Base-by-base conservation (phyloP, 2,797 vertebrate species). In the Tiaroga cobitis region DNA sequence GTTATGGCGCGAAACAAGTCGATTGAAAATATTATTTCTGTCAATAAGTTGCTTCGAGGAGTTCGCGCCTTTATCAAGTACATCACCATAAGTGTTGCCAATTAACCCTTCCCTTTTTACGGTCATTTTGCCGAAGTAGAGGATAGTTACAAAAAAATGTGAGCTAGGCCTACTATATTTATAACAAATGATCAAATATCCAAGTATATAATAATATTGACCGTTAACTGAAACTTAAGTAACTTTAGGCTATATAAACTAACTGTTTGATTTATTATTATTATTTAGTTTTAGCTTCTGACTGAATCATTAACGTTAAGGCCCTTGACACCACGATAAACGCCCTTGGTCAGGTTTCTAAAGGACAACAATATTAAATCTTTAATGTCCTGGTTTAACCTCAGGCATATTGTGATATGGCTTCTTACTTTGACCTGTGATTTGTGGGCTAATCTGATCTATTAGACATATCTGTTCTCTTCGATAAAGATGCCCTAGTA, bases 381-480 rank as follows among this genome's bases (percentile, higher is more conserved):
- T 75, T 41, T 75, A 74, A 56, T 87, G 83, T 85, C 56, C 80
- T 75, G 65, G 68, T 86, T 73, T 86, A 74, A 86, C 78, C 74
- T 46, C 43, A 51, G n/a, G 59, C 61, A 18, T 65, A 34, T 86
- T 80, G 63, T 54, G 81, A 37, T 75, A 37, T 81, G 67, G 72
- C 43, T 75, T 41, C 56, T 65, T 41, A 16, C 16, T 77, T 65
- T 56, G 46, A 69, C 39, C 9, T 85, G 51, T 78, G 59, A 86
- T 87, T 82, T 85, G 72, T 80, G 61, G 68, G 77, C 84, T 82
- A 86, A 86, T 88, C 43, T 32, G 10, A 83, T 86, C n/a, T 68
- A 68, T 77, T 83, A 73, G 65, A 86, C 63, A 65, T 80, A 90
- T 87, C 87, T 85, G 79, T 70, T 80, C 29, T 88, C 59, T 76